Base-by-base conservation (phyloP, 2,113 vertebrate genomes). In the Callipepla squamata region DNA sequence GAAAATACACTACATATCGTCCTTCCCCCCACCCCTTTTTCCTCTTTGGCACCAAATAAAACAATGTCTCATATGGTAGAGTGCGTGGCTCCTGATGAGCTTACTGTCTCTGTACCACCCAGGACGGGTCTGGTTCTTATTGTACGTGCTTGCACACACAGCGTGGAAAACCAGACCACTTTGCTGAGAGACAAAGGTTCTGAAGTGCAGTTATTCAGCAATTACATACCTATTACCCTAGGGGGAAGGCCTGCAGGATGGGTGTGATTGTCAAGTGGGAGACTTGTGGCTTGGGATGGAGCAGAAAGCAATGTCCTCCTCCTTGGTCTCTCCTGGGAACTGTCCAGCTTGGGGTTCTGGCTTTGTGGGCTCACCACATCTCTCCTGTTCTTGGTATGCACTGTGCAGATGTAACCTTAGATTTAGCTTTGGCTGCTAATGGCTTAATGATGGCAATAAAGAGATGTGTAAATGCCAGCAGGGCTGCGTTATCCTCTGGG, bases 91-190 rank as follows among this genome's bases (percentile, higher is more conserved):
- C 80, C 91, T 89, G 91, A 95, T 94, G 94, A 93, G 92, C 91
- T 87, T 90, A 74, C 88, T 94, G 93, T 95, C 94, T 96, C 92
- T 59, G 53, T 94, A 96, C 96, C 97, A 97, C 97, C 96, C 96
- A 96, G 94, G 95, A 83, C 73, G 95, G 91, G 77, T 97, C 97
- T 97, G 96, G 94, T 95, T 95, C 95, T 95, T 95, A 94, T 96
- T 97, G 88, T 79, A 47, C 38, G 4, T 82, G 30, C 66, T 93
- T 91, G 28, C 55, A 75, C 59, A 83, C 58, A 20, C 53, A 51
- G 53, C 2, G 10, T 55, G 55, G 75, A 89, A 86, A 79, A 75
- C 38, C 82, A 96, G 89, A 76, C 51, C 59, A 20, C 74, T 85
- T 51, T 90, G 73, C 42, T 4, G 23, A 45, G 87, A 75, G 85